Percentiles rank a stretch among this genome's conserved stretches.
Conservation (phyloP, 2,797 vertebrate species). For the Oreochromis mossambicus region DNA sequence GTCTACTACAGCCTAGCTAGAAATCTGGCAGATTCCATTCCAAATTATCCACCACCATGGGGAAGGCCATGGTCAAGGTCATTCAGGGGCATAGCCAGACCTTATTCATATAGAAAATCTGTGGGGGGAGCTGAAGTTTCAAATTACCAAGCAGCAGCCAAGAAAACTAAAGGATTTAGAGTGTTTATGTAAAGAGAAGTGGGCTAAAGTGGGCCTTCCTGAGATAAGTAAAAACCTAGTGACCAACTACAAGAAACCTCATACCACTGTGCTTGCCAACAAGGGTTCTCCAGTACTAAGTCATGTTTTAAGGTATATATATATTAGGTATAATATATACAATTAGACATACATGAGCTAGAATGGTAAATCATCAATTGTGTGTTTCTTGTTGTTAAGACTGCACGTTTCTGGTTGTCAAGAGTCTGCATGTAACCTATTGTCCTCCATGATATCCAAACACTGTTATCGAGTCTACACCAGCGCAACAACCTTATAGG, state of each 20-base stretch:
- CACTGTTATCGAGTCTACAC: slow-evolving; percentile 5
- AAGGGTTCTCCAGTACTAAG: neutral
- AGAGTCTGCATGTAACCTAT: neutral
- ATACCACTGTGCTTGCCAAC: neutral
- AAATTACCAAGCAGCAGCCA: neutral
- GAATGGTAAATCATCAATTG: neutral
- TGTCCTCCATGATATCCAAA: neutral
- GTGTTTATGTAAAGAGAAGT: neutral
- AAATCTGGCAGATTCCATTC: too few species aligned
- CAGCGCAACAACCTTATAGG: neutral
- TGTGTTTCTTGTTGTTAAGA: slow-evolving; percentile 5
- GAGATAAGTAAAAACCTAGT: neutral
- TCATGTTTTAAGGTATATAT: neutral
- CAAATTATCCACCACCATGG: neutral
- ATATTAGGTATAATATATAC: neutral
- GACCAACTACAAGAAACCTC: neutral
- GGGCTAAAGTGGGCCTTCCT: neutral
- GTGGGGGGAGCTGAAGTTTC: neutral
- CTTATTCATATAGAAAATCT: neutral
- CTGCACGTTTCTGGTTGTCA: slow-evolving; percentile 7
- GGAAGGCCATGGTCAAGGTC: neutral
- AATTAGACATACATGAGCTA: neutral
- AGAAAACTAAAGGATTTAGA: neutral
- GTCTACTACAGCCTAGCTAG: neutral
- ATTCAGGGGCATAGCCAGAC: neutral